Base-by-base conservation (phyloP, 2,888 invertebrate genomes). In the Psylliodes chrysocephalus region DNA sequence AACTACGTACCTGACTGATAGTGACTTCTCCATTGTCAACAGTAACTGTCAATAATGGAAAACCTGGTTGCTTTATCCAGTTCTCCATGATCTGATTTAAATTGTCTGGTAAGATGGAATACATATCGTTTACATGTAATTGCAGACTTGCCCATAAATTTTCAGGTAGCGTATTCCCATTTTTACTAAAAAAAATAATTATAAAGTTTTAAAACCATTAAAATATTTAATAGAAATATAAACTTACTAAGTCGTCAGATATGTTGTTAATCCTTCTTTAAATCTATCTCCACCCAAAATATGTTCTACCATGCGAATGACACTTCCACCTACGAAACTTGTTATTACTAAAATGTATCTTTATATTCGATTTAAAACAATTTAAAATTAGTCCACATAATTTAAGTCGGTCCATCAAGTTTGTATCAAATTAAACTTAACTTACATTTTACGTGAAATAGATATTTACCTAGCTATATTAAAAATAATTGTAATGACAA, bases 41-140 rank as follows among this genome's bases (percentile, higher is more conserved):
- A 12, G 42, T 64, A 22, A 88, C 72, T 22, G 55, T 69, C 12
- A 73, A 6, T 12, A 73, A 42, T 1, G 73, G 73, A 68, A 64
- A 73, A 28, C 72, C 72, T 28, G 70, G n/a, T 42, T 64, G 40
- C 22, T 64, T 47, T 1, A 68, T 47, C 71, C 72, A 73, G 18
- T 66, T 71, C 55, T 60, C 17, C 68, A 73, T 70, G 10, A 69
- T 68, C 7, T 30, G 42, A 12, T 25, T 28, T 18, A 10, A 12
- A 10, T 8, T 10, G 8, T 14, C 15, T 5, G 63, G 72, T 30
- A 67, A 44, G 6, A 38, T 35, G 12, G 65, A 63, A 15, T 18
- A 15, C 17, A 38, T 28, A 8, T 78, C 74, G 67, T 85, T 81
- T 0, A 89, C 81, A 1, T 44, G 10, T 1, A 38, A 22, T 7